Percentiles rank a stretch among this genome's conserved stretches.
Conservation (phyloP, 1,140 invertebrate genomes). For the Hyposmocoma kahamanoa region DNA sequence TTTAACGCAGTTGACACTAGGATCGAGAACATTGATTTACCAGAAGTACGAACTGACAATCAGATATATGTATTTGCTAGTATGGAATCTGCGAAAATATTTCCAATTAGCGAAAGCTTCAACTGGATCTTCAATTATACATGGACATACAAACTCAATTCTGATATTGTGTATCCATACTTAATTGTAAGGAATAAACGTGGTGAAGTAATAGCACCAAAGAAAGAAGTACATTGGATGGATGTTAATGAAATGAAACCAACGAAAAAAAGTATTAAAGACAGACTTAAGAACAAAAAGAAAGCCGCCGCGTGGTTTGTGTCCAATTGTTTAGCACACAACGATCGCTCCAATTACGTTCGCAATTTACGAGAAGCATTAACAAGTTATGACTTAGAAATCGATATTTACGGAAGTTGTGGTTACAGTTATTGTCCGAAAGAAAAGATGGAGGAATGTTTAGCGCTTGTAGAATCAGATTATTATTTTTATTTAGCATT, state of each 20-base stretch:
- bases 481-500: slow-evolving; percentile 80
- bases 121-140: slow-evolving; percentile 77
- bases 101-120: slow-evolving; percentile 29
- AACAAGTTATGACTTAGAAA: slow-evolving; percentile 22
- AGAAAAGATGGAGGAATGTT: slow-evolving; percentile 40
- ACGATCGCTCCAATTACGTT: slow-evolving; percentile 72
- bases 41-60: slow-evolving; percentile 19
- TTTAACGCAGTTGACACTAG: no score
- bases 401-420: slow-evolving; percentile 80
- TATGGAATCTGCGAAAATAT: slow-evolving; percentile 50
- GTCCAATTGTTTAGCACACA: slow-evolving; percentile 73
- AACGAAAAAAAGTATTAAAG: slow-evolving; percentile 20
- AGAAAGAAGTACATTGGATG: slow-evolving; percentile 35
- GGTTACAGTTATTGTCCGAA: slow-evolving; percentile 33
- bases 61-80: slow-evolving; percentile 59
- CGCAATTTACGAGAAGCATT: slow-evolving; percentile 73
- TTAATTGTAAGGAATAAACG: slow-evolving; percentile 38
- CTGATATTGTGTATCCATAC: slow-evolving; percentile 77
- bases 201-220: slow-evolving; percentile 41
- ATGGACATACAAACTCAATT: slow-evolving; percentile 78
- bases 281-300: slow-evolving; percentile 37
- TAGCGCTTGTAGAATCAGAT: slow-evolving; percentile 39
- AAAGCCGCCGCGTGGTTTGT: slow-evolving; percentile 74
- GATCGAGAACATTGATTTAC: slow-evolving; percentile 33
- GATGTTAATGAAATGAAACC: slow-evolving; percentile 34